These are phyloP conservation scores for Helicoverpa assulta DNA, from an alignment of 2,888 invertebrate genomes.

Conservation along the genomic window DNA sequence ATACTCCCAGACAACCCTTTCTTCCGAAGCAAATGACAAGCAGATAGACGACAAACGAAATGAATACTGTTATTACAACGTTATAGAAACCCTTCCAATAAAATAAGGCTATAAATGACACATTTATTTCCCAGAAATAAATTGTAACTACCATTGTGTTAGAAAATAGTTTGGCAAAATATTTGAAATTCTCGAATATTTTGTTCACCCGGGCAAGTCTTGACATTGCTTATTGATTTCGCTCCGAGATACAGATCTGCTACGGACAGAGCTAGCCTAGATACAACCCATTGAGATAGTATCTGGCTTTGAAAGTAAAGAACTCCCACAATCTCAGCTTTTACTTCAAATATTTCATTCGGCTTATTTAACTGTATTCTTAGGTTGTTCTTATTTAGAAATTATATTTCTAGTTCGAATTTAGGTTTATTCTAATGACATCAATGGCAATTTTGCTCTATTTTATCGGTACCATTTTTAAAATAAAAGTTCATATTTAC, in stretches of 20 bases:
- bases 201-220: constrained; percentile 16
- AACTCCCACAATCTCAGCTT: constrained; percentile 36
- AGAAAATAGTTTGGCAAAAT: constrained; percentile 31
- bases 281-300: constrained; percentile 42
- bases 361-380: constrained; percentile 23
- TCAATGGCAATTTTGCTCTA: too few species aligned
- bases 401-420: constrained; percentile 10
- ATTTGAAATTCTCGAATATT: constrained; percentile 8
- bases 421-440: not conserved
- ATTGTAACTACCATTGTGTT: constrained; percentile 18
- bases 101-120: constrained; percentile 5
- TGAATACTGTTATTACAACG: constrained; percentile 18
- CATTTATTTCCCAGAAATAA: constrained; percentile 20
- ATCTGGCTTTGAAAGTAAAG: constrained; percentile 53
- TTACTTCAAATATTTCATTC: constrained; percentile 38
- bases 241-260: constrained; percentile 41
- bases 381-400: constrained; percentile 25
- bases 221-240: constrained; percentile 49
- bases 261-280: constrained; percentile 43
- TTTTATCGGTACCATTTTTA: too few species aligned
- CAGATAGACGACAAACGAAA: constrained; percentile 8
- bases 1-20: not conserved
- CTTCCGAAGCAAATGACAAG: not conserved
- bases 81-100: constrained; percentile 10
- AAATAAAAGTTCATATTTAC: too few species aligned